phyloP scores from a whole-genome alignment of 1,140 invertebrate genomes.

The Drosophila simulans region DNA sequence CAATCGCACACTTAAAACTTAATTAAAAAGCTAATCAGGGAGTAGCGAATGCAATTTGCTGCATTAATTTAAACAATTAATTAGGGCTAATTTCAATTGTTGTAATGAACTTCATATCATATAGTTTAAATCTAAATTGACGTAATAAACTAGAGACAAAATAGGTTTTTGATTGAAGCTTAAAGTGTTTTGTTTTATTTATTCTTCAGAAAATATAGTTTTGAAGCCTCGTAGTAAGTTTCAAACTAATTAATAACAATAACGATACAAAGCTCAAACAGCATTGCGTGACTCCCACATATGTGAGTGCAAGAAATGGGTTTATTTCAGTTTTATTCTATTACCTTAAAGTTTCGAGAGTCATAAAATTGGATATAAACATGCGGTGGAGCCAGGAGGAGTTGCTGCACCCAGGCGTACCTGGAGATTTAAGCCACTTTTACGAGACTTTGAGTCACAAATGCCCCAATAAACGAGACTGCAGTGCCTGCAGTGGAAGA shows the following conservation, averaged over 20 bases:
- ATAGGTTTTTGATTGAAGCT: not conserved
- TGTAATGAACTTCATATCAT: too few species aligned
- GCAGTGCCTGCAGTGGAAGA: slow-evolving; percentile 30
- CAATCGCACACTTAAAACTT: slow-evolving; percentile 58
- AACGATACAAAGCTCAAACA: not conserved
- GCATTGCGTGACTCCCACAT: not conserved
- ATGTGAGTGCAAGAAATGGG: not conserved
- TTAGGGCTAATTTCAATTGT: slow-evolving; percentile 3
- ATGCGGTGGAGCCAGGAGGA: slow-evolving; percentile 8
- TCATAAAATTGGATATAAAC: slow-evolving; percentile 38
- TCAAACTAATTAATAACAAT: not conserved
- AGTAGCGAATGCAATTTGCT: slow-evolving; percentile 43
- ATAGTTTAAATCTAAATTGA: too few species aligned
- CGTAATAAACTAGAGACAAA: too few species aligned
- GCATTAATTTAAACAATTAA: slow-evolving; percentile 41
- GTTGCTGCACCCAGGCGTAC: not conserved
- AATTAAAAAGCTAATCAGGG: slow-evolving; percentile 60
- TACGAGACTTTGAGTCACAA: slow-evolving; percentile 46
- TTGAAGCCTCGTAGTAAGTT: not conserved
- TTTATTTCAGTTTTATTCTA: slow-evolving; percentile 24
- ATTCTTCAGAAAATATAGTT: not conserved
- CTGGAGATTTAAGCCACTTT: slow-evolving; percentile 46
- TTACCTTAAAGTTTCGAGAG: slow-evolving; percentile 20
- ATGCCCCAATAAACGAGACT: slow-evolving; percentile 43
- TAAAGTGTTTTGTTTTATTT: not conserved